Base-by-base conservation (phyloP, 2,113 vertebrate genomes). In the Electrona antarctica region DNA sequence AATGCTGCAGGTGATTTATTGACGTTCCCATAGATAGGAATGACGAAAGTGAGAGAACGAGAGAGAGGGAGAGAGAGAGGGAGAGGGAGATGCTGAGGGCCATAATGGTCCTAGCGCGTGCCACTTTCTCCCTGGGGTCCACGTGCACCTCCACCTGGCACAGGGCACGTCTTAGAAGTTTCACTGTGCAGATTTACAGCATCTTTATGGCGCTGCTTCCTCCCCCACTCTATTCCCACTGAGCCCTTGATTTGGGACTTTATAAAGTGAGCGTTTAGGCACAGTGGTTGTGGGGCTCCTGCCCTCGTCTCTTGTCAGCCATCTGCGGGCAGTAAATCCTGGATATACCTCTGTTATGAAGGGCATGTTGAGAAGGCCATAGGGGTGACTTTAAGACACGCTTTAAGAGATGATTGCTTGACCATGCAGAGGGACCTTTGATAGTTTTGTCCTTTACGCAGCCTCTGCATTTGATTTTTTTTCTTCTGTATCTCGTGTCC, bases 261-360 rank as follows among this genome's bases (percentile, higher is more conserved):
- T 88, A 88, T 85, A 73, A 87, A 85, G 80, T 72, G 74, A 84
- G 76, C 55, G 80, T 69, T 86, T 76, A 77, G 71, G 67, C 67
- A 75, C 69, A 47, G 73, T 1, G 45, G 80, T 41, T 41, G 33
- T 71, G 33, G 29, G 70, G 78, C 71, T 59, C 64, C 75, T 80
- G 80, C 70, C 78, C 76, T 81, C 49, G 59, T 63, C 80, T 85
- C 75, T 74, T 71, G 70, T 71, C 69, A 45, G 75, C 87, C 91
- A 92, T 89, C 90, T 92, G 90, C 78, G 81, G 64, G 72, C 78
- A 76, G 88, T 92, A 92, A 91, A 92, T 88, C 81, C 77, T 72
- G 71, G 74, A 73, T 89, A 79, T 83, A 71, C 79, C 78, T 80
- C 72, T 78, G 78, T 88, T 89, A 87, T 79, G 83, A 76, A 84